phyloP scores from a whole-genome alignment of 2,113 vertebrate genomes.

The Gambusia affinis region DNA sequence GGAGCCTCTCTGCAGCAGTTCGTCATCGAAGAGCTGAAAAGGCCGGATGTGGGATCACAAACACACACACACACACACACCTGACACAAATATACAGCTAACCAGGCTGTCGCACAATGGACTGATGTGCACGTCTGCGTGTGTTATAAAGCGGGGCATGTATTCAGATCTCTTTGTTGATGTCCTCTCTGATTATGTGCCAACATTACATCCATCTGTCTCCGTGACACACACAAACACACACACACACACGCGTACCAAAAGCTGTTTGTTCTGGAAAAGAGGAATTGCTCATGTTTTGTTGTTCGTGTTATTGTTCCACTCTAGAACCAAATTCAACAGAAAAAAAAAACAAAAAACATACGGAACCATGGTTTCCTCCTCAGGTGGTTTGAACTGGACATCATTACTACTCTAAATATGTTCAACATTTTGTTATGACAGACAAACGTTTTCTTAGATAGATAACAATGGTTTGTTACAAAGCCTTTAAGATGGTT shows the following conservation, averaged over 20 bases:
- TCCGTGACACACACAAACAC: slow-evolving; percentile 31
- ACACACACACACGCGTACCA: not conserved
- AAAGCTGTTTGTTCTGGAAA: not conserved
- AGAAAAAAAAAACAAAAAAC: not conserved
- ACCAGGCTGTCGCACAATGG: slow-evolving; percentile 41
- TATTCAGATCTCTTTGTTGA: slow-evolving; percentile 75
- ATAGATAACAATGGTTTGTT: too few species aligned
- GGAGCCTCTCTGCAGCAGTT: slow-evolving; percentile 38
- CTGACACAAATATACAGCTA: slow-evolving; percentile 32
- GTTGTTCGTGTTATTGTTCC: not conserved
- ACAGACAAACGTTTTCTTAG: too few species aligned
- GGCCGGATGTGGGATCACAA: slow-evolving; percentile 2
- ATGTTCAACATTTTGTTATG: too few species aligned
- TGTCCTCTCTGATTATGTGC: slow-evolving; percentile 72
- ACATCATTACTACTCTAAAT: too few species aligned
- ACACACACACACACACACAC: slow-evolving; percentile 12
- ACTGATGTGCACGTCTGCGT: slow-evolving; percentile 25
- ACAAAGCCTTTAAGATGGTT: too few species aligned
- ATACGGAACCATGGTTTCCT: not conserved
- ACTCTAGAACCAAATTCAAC: not conserved
- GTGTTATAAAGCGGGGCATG: not conserved
- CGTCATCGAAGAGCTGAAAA: slow-evolving; percentile 56
- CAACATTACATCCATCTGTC: slow-evolving; percentile 78
- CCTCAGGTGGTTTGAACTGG: too few species aligned
- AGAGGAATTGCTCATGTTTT: not conserved